Percentiles rank a stretch among this genome's conserved stretches.
Evolutionary conservation across 1,140 invertebrate genomes (phyloP).

Genomic region (Phocides pigmalion): DNA sequence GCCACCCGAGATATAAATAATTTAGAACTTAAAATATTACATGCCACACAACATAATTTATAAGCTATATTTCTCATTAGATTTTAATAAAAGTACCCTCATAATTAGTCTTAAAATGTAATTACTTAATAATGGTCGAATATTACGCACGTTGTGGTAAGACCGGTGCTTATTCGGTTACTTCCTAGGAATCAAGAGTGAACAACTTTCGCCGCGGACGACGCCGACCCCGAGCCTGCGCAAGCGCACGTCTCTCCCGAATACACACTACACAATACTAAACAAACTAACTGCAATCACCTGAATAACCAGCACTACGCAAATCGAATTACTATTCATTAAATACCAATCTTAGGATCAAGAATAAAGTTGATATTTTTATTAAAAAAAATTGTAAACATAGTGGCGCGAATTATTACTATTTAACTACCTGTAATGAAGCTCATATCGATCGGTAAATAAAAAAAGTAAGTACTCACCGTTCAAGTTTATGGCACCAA

Average conservation of each 20-base stretch:
- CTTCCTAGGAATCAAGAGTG: slow-evolving; percentile 70
- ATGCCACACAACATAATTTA: too few species aligned
- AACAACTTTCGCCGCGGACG: slow-evolving; percentile 72
- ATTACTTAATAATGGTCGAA: neutral
- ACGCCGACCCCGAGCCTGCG: slow-evolving; percentile 38
- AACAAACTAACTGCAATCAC: neutral
- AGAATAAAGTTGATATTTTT: too few species aligned
- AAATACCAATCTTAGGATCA: too few species aligned
- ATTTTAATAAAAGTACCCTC: too few species aligned
- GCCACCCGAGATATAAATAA: too few species aligned
- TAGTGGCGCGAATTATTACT: neutral
- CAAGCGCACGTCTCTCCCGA: slow-evolving; percentile 37
- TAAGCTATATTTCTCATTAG: too few species aligned
- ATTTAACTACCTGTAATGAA: neutral
- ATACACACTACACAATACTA: neutral
- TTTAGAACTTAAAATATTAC: too few species aligned
- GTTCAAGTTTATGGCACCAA: slow-evolving; percentile 75
- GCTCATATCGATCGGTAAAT: slow-evolving; percentile 35
- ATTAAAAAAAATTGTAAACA: slow-evolving; percentile 15
- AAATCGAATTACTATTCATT: neutral
- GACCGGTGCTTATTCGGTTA: slow-evolving; percentile 50
- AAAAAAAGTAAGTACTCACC: slow-evolving; percentile 66
- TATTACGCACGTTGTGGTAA: slow-evolving; percentile 37
- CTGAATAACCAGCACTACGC: neutral
- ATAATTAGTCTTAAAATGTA: neutral